Base-by-base conservation (phyloP, 2,888 invertebrate genomes). In the Octonoba sinensis region DNA sequence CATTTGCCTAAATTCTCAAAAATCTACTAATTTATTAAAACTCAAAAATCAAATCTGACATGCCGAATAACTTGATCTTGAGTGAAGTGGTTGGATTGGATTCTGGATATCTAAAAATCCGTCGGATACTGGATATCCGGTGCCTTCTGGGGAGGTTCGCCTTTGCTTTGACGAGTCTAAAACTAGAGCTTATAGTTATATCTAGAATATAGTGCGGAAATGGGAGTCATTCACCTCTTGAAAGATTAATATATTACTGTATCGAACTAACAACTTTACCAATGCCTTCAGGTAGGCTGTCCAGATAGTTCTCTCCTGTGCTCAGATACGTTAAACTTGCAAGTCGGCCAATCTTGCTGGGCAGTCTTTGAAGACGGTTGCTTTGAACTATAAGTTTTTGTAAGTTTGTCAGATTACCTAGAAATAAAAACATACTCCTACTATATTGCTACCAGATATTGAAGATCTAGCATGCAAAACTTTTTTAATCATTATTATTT, bases 261-360 rank as follows among this genome's bases (percentile, higher is more conserved):
- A 18, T 15, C 13, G n/a, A 54, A 54, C 4, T 3, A 54, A n/a
- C n/a, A 36, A 36, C 36, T 36, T 83, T 78, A 83, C 97, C 99
- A 87, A 99, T 97, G 90, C 99, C 99, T 89, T 97, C 96, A 13
- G 99, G 99, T 85, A 99, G 90, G 90, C 93, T 94, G 85, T 93
- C 94, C 85, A 99, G 90, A 90, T 97, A 96, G 89, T 99, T 99
- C 90, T 99, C 99, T 79, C 99, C 99, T 56, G 96, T 93, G 88
- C 97, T 95, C 85, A 99, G 90, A 89, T 94, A 95, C 75, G 94
- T 93, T 84, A 99, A 91, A 89, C 95, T 97, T 73, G 93, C 93
- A 86, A 99, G 90, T 88, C 96, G 96, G 1, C 99, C 99, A 88
- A 99, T 96, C 18, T 97, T 96, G 85, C 97, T 91, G 15, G 99